phyloP scores from a whole-genome alignment of 37 sponge, comb jelly and placozoan species.

The Ephydatia muelleri region DNA sequence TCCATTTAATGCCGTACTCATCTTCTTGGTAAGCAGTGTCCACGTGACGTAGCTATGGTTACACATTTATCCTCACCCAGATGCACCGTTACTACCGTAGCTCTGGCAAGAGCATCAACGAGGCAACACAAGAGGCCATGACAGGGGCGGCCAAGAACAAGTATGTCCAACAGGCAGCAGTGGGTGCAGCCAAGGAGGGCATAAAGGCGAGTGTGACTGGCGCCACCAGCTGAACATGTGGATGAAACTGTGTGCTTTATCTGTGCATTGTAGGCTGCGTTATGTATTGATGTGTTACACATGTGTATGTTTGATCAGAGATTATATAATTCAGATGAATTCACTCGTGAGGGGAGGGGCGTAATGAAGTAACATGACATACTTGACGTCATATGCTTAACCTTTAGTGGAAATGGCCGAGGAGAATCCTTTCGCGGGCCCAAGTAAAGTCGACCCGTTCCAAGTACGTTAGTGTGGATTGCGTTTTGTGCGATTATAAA shows the following conservation, averaged over 20 bases:
- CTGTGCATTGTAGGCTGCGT: no score
- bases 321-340: no score
- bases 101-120: conserved; percentile 75
- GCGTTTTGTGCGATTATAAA: no score
- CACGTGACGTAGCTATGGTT: background rate
- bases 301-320: no score
- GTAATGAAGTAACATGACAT: background rate
- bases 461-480: no score
- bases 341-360: no score
- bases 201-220: background rate
- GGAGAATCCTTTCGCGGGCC: background rate
- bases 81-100: conserved; percentile 77
- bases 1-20: conserved; percentile 19
- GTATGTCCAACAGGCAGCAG: conserved; percentile 62
- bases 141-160: conserved; percentile 80
- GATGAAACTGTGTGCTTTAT: no score
- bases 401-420: background rate
- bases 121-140: conserved; percentile 69
- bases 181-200: conserved; percentile 49
- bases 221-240: background rate
- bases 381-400: background rate
- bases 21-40: conserved; percentile 50
- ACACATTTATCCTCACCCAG: conserved; percentile 24
- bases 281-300: no score
- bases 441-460: background rate